phyloP scores from a whole-genome alignment of 2,797 vertebrate species.

The Gymnoscopelus braueri region DNA sequence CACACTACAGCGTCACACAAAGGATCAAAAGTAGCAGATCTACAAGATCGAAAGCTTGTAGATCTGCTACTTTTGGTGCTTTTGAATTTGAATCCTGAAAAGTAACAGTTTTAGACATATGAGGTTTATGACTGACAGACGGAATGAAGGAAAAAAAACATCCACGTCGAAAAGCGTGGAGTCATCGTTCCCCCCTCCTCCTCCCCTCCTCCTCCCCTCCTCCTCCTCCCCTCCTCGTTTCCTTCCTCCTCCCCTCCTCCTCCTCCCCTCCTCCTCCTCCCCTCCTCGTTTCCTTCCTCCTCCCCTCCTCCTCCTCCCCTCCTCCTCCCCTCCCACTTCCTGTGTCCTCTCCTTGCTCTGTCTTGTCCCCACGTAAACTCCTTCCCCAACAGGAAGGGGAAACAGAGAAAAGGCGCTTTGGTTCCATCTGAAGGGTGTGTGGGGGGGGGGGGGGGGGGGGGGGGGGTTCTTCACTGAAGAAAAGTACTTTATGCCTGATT shows the following conservation, averaged over 20 bases:
- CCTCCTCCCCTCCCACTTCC: slow-evolving; percentile 35
- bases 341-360: slow-evolving; percentile 38
- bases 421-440: slow-evolving; percentile 62
- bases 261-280: slow-evolving; percentile 33
- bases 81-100: no score
- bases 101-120: no score
- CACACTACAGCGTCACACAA: no score
- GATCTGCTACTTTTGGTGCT: no score
- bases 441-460: no score
- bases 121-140: slow-evolving; percentile 1
- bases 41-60: no score
- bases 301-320: no score
- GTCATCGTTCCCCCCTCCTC: slow-evolving; percentile 62
- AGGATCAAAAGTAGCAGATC: no score
- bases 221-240: no score
- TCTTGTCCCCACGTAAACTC: slow-evolving; percentile 61
- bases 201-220: no score
- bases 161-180: slow-evolving; percentile 67
- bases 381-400: slow-evolving; percentile 50
- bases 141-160: slow-evolving; percentile 70
- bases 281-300: no score
- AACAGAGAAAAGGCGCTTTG: slow-evolving; percentile 72
- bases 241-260: slow-evolving; percentile 13
- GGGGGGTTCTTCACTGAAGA: slow-evolving; percentile 79
- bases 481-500: slow-evolving; percentile 52